phyloP scores from a whole-genome alignment of 2,113 vertebrate species.

The Siphamia tubifer region DNA sequence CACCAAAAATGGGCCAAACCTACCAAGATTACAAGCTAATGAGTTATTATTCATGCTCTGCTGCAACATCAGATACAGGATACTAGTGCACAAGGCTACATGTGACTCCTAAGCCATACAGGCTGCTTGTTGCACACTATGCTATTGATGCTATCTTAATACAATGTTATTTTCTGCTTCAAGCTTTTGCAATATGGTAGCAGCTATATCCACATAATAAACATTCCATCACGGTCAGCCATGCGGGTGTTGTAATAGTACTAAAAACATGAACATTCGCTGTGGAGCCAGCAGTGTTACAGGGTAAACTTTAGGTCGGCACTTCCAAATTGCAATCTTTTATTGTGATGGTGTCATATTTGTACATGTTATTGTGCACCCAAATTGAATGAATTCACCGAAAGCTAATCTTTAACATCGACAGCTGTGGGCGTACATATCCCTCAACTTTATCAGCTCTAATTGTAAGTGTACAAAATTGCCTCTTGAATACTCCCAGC shows the following conservation, averaged over 20 bases:
- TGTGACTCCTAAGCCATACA: not conserved
- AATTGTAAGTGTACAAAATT: slow-evolving; percentile 35
- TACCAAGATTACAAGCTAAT: slow-evolving; percentile 13
- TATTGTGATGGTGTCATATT: not conserved
- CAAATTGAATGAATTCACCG: not conserved
- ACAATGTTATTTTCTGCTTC: slow-evolving; percentile 18
- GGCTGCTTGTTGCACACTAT: not conserved
- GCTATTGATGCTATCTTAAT: slow-evolving; percentile 43
- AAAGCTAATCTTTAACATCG: slow-evolving; percentile 16
- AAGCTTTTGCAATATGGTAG: not conserved
- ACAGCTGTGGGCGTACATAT: not conserved
- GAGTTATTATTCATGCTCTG: slow-evolving; percentile 42
- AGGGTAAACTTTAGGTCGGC: not conserved
- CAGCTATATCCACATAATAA: slow-evolving; percentile 5
- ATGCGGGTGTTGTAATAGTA: not conserved
- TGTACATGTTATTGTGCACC: not conserved
- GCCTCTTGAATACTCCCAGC: slow-evolving; percentile 9
- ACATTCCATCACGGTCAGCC: not conserved
- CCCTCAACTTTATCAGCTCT: slow-evolving; percentile 17
- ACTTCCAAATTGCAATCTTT: not conserved
- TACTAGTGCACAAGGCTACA: not conserved
- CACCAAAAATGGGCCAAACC: not conserved
- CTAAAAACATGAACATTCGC: not conserved
- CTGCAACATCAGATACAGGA: slow-evolving; percentile 33
- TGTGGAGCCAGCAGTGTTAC: not conserved